These are phyloP conservation scores for Noctua fimbriata DNA, from an alignment of 2,888 invertebrate genomes.

Conservation along the genomic window DNA sequence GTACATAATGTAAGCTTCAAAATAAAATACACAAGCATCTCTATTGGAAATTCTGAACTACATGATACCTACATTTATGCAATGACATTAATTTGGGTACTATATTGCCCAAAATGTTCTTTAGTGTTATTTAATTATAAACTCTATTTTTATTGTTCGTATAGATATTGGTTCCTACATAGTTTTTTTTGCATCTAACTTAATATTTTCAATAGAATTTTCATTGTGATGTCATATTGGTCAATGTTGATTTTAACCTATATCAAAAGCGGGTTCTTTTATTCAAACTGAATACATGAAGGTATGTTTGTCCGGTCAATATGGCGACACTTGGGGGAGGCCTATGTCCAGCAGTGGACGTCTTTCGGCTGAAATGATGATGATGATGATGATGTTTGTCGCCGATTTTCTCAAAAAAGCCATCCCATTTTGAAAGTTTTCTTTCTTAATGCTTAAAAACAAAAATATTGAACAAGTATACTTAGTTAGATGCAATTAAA, in stretches of 20 bases:
- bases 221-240: background rate
- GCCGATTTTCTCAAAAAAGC: background rate
- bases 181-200: constrained; percentile 25
- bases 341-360: too few relatives aligned
- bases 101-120: constrained; percentile 25
- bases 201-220: background rate
- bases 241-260: background rate
- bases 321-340: too few relatives aligned
- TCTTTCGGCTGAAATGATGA: too few relatives aligned
- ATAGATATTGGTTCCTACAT: constrained; percentile 30
- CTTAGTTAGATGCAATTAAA: constrained; percentile 44
- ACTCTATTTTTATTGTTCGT: constrained; percentile 42
- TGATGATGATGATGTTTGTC: too few relatives aligned
- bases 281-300: background rate
- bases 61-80: constrained; percentile 18
- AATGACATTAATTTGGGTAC: constrained; percentile 25
- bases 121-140: constrained; percentile 9
- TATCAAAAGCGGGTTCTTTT: background rate
- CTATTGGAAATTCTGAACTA: constrained; percentile 28
- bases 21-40: constrained; percentile 43
- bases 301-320: too few relatives aligned
- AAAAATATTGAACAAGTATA: background rate
- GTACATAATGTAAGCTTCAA: constrained; percentile 11
- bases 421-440: too few relatives aligned
- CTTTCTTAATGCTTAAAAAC: background rate